phyloP scores from a whole-genome alignment of 2,888 invertebrate genomes.

The Thumatha senex region DNA sequence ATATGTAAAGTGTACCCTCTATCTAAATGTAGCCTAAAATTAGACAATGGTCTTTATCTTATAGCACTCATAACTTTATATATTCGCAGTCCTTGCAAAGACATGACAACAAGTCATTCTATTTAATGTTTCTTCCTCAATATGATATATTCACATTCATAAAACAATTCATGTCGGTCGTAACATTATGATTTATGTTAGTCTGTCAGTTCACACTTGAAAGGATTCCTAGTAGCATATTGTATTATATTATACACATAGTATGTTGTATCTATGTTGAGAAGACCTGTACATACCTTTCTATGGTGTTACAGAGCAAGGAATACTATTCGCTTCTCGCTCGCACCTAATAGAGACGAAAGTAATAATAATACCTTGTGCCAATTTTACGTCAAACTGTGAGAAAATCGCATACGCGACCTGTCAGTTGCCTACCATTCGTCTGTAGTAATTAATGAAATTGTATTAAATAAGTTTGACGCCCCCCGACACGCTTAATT shows the following conservation, averaged over 20 bases:
- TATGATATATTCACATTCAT: conserved; percentile 9
- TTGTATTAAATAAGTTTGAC: too few relatives aligned
- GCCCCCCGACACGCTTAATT: too few relatives aligned
- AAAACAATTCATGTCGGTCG: conserved; percentile 18
- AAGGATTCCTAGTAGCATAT: conserved; percentile 26
- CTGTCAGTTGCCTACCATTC: too few relatives aligned
- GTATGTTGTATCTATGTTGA: background rate
- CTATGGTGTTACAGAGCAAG: conserved; percentile 16
- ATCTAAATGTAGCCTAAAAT: too few relatives aligned
- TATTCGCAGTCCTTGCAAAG: background rate
- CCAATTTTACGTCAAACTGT: too few relatives aligned
- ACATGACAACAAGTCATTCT: conserved; percentile 1
- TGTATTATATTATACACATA: conserved; percentile 10
- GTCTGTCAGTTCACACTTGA: conserved; percentile 23
- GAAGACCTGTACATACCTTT: background rate
- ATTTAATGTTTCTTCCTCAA: conserved; percentile 11
- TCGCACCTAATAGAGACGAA: too few relatives aligned
- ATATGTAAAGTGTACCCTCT: too few relatives aligned
- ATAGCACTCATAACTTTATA: background rate
- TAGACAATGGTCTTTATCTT: background rate
- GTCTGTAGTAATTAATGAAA: too few relatives aligned
- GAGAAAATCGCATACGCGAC: too few relatives aligned
- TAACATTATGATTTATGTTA: conserved; percentile 26
- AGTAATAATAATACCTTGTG: too few relatives aligned
- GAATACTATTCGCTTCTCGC: too few relatives aligned